Base-by-base conservation (phyloP, 2,888 invertebrate genomes). In the Drosophila putrida region DNA sequence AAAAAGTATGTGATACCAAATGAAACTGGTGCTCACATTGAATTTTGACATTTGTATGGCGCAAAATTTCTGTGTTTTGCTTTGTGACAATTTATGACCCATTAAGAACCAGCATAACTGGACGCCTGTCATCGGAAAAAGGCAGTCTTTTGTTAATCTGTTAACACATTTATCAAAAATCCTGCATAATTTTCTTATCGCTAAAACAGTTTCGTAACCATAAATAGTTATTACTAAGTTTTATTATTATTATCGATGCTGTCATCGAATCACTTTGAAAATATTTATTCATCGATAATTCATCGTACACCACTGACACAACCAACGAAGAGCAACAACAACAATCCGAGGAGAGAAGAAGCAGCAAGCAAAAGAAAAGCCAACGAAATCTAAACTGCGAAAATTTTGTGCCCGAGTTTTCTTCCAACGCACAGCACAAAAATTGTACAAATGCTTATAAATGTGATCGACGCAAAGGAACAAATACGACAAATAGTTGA, bases 361-460 rank as follows among this genome's bases (percentile, higher is more conserved):
- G 68, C 54, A 61, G 58, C 75, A 67, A 78, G 51, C 55, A 64
- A 75, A 78, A 78, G 75, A 76, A 76, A 76, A 78, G 70, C 64
- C 75, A 78, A 78, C 75, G 61, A 76, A 75, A 65, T 64, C 54
- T 13, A 59, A 61, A 61, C 79, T 75, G 75, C 75, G 79, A 76
- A 76, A 75, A 71, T 65, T 75, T 64, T 50, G 70, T 57, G 73
- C 58, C 58, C 74, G 68, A 74, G 58, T 55, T 68, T 74, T 74
- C 71, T 50, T 61, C 58, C 47, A 78, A 60, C 11, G 35, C 60
- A 46, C 41, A 58, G 46, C 60, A 61, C 49, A 50, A 28, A 61
- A 53, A 20, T 51, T 53, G 10, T 39, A 46, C 35, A 70, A 67
- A 75, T 74, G 71, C 64, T 43, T 51, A 69, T 78, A 76, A 78